Evolutionary conservation across 23 tunicate species (phyloP), one percentile per base, ranked within the genome.

Genomic region (Oikopleura vanhoeffeni): DNA sequence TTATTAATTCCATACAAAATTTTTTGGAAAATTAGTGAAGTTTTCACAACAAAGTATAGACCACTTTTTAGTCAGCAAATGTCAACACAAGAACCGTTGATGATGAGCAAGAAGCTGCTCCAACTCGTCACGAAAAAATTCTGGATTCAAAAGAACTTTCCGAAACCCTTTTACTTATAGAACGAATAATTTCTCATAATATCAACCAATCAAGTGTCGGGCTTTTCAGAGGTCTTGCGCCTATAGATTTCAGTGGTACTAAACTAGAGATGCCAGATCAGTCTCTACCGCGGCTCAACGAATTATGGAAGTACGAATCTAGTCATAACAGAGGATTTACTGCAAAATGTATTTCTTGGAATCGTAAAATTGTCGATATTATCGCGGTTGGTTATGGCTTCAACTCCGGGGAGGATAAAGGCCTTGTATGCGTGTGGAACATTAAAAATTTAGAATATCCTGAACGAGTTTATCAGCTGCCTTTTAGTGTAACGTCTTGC

Each of bases 371-470:
- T 85, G 76, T 86, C 4, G 96, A 95, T 67, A 88, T 95, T 30
- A 71, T 95, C 1, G 99, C 99, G 18, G 96, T 95, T 40, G 96
- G 87, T 0, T 95, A 95, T 82, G 99, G 99, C 33, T 88, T 85
- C 0, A 32, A 30, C 38, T 2, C 27, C 3, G 64, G 24, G 18
- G 24, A 49, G 13, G 64, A 49, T 49, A 49, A 49, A 24, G 96
- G 99, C 1, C 41, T 95, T 27, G 91, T 89, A 8, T 95, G 99
- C 83, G 88, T 91, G 58, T 95, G 99, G 99, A 90, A 90, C 75
- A 58, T 95, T 40, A 95, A 90, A 87, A 95, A 95, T 40, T 84
- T 85, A 0, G 41, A 95, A 95, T 95, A 86, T 67, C 99, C 99
- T 0, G 99, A 95, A 85, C 83, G 99, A 87, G 89, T 95, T n/a